Evolutionary conservation across 37 sponge, comb jelly and placozoan species (phyloP), one percentile per base, ranked within the genome.

Genomic region (Theonella swinhoei): DNA sequence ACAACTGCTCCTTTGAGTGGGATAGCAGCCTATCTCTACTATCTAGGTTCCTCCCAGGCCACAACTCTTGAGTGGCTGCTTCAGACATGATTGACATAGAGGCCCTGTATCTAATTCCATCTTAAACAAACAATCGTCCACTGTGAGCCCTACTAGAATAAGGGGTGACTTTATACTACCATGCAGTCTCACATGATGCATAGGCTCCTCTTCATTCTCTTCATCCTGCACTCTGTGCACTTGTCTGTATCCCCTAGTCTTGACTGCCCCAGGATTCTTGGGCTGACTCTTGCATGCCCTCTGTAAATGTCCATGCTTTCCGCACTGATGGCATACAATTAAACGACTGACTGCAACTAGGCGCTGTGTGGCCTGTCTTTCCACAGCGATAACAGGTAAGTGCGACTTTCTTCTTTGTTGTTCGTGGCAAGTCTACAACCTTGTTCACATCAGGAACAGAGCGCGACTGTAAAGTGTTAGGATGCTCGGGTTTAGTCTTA

Each of bases 91-190:
- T 2, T 34, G 83, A 31, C 1, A 81, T 26, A 9, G 72, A 38
- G 14, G 82, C 72, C 0, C 40, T 2, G 82, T 81, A 38, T 71
- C 82, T 17, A 81, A 24, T 30, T 77, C 78, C 78, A 77, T 77
- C 30, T 19, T 62, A 5, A 32, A 2, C 3, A 35, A 42, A 11
- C 19, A 4, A 4, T 30, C 65, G 26, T 62, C 25, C 38, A 77
- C 31, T 4, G 11, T 35, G 39, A 77, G 4, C 4, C 2, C 24
- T 3, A 77, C 65, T 77, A 33, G 23, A n/a, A n/a, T n/a, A n/a
- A n/a, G n/a, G n/a, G n/a, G n/a, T n/a, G n/a, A n/a, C n/a, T n/a
- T n/a, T 14, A 47, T 47, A 47, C 54, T 17, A 47, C 7, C 11
- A 14, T 47, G 54, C 54, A 47, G 54, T 47, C 54, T 47, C 11